Percentiles rank a stretch among this genome's conserved stretches.
Evolutionary conservation across 2,888 invertebrate species (phyloP).

Genomic region (Dynastes tityus): DNA sequence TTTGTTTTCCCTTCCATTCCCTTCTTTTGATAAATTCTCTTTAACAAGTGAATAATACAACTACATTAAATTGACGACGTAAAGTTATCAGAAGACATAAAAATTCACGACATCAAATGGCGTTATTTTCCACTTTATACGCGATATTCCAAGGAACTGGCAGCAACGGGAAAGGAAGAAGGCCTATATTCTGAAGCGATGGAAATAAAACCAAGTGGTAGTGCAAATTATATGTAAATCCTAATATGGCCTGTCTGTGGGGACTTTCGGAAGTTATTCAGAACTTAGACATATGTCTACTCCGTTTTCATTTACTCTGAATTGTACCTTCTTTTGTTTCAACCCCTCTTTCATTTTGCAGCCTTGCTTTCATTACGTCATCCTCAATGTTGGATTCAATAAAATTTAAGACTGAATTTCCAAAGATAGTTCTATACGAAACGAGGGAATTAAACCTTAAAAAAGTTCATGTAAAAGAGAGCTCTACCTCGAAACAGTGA

Average conservation of each 20-base stretch:
- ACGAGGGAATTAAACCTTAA: too few species aligned
- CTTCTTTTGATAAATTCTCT: constrained; percentile 31
- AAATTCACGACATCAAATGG: constrained; percentile 2
- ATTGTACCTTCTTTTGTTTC: constrained; percentile 12
- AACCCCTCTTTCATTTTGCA: neutral
- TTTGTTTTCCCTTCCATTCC: neutral
- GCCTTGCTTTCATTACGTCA: neutral
- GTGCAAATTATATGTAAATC: constrained; percentile 22
- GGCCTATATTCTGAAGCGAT: constrained; percentile 1
- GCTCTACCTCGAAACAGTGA: too few species aligned
- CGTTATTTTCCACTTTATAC: constrained; percentile 5
- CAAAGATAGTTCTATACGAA: too few species aligned
- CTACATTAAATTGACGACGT: constrained; percentile 11
- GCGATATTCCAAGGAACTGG: neutral
- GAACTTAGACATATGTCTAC: constrained; percentile 13
- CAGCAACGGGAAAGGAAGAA: neutral
- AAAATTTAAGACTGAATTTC: too few species aligned
- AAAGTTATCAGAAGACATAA: constrained; percentile 25
- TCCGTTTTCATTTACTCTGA: neutral
- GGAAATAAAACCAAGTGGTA: constrained; percentile 9
- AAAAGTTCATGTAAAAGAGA: too few species aligned
- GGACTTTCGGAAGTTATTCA: constrained; percentile 2
- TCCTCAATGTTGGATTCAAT: too few species aligned
- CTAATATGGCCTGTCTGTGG: constrained; percentile 2
- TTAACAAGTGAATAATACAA: constrained; percentile 33